Evolutionary conservation across 2,797 vertebrate species (phyloP).

Genomic region (Sebastes oblongus): DNA sequence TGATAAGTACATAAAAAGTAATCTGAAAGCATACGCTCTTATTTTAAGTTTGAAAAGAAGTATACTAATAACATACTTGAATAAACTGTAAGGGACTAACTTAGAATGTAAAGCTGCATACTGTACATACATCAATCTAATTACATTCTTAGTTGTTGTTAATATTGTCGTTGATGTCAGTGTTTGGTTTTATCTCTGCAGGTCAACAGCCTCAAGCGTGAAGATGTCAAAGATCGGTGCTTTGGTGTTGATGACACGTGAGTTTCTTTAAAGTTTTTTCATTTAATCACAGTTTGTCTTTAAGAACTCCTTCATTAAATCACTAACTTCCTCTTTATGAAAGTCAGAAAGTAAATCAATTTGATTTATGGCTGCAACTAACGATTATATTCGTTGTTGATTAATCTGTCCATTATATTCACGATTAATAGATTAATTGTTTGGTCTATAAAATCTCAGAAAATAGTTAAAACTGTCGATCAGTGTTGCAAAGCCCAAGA

Average conservation of each 20-base stretch:
- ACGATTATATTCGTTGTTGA: too few species aligned
- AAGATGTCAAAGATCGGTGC: slow-evolving; percentile 78
- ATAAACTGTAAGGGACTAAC: background rate
- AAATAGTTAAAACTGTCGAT: too few species aligned
- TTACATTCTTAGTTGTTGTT: background rate
- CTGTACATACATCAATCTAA: background rate
- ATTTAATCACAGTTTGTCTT: background rate
- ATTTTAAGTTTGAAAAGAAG: too few species aligned
- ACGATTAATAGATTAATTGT: too few species aligned
- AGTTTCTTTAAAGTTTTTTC: slow-evolving; percentile 36
- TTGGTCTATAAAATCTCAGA: too few species aligned
- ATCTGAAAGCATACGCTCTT: too few species aligned
- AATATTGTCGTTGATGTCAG: background rate
- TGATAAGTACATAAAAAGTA: too few species aligned
- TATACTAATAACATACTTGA: too few species aligned
- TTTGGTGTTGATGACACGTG: slow-evolving; percentile 75
- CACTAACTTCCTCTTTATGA: background rate
- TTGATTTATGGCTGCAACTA: too few species aligned
- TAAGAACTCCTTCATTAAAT: background rate
- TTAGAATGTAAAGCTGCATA: background rate
- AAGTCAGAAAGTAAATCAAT: background rate
- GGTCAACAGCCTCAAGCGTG: slow-evolving; percentile 38
- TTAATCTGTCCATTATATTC: too few species aligned
- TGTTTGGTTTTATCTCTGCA: slow-evolving; percentile 25
- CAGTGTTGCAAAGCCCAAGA: too few species aligned